These are phyloP conservation scores for Urocitellus parryii DNA, from an alignment of 2,113 vertebrate species.

Conservation along the genomic window DNA sequence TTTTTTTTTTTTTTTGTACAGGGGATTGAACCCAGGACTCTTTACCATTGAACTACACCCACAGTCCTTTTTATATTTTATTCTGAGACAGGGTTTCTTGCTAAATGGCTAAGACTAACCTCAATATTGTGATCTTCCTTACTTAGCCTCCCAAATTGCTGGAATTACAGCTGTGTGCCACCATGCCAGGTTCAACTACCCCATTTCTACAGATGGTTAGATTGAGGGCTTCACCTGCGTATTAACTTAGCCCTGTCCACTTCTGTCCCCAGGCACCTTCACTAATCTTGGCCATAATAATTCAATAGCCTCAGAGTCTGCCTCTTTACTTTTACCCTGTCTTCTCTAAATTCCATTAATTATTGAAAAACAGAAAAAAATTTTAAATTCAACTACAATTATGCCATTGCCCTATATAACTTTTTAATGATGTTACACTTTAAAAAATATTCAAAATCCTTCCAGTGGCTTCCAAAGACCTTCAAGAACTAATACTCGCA, in stretches of 20 bases:
- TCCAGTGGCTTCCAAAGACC: background rate
- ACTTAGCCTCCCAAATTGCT: no score
- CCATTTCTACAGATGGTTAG: background rate
- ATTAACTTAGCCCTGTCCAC: background rate
- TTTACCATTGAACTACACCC: no score
- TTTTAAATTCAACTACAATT: background rate
- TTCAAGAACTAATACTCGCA: background rate
- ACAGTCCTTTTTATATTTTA: no score
- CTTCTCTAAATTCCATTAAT: background rate
- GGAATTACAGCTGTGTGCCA: no score
- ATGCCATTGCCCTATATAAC: background rate
- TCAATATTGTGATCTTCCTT: no score
- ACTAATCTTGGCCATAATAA: background rate
- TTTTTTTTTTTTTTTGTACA: no score
- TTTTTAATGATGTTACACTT: background rate
- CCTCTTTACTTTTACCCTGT: background rate
- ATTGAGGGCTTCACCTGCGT: accelerated
- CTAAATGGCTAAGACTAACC: no score
- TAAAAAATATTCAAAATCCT: background rate
- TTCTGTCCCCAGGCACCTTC: background rate
- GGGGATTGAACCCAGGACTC: no score
- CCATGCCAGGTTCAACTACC: background rate
- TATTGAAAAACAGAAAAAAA: background rate
- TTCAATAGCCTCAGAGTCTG: background rate
- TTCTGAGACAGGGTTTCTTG: no score